A percentile compares a stretch with the other conserved stretches of the same genome.
Conservation (phyloP, 1,140 invertebrate species). For the Bombus turneri region DNA sequence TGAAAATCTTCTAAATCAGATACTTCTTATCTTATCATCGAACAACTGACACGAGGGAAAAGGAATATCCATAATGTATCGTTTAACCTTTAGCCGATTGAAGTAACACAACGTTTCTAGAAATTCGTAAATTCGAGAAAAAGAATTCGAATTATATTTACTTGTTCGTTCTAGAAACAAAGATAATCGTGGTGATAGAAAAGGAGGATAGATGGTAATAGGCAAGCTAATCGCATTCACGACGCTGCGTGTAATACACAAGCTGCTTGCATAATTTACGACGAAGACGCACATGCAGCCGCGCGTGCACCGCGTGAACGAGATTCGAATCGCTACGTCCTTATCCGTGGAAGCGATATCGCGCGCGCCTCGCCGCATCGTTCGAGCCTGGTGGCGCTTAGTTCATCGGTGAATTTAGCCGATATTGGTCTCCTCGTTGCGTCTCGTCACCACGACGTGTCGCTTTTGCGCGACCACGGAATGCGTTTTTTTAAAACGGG, state of each 20-base stretch:
- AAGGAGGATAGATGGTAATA: neutral
- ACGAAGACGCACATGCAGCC: constrained; percentile 46
- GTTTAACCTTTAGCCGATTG: neutral
- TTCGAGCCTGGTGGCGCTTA: constrained; percentile 58
- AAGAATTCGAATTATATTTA: neutral
- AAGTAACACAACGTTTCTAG: neutral
- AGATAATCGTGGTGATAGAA: neutral
- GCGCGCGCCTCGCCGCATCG: constrained; percentile 15
- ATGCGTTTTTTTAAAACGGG: neutral
- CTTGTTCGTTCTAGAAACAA: no score
- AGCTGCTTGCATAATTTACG: constrained; percentile 43
- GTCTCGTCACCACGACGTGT: neutral
- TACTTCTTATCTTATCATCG: neutral
- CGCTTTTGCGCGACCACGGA: neutral
- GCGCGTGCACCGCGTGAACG: constrained; percentile 42
- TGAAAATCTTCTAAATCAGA: neutral
- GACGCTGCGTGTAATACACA: constrained; percentile 29
- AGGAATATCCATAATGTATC: neutral
- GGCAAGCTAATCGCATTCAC: constrained; percentile 9
- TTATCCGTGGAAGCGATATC: constrained; percentile 61
- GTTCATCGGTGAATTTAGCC: constrained; percentile 67
- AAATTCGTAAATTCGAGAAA: neutral
- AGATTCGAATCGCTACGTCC: constrained; percentile 56
- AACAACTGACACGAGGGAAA: neutral
- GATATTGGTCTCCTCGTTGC: neutral